These are phyloP conservation scores for Acanthochromis polyacanthus DNA, from an alignment of 2,113 vertebrate species.

Conservation along the genomic window DNA sequence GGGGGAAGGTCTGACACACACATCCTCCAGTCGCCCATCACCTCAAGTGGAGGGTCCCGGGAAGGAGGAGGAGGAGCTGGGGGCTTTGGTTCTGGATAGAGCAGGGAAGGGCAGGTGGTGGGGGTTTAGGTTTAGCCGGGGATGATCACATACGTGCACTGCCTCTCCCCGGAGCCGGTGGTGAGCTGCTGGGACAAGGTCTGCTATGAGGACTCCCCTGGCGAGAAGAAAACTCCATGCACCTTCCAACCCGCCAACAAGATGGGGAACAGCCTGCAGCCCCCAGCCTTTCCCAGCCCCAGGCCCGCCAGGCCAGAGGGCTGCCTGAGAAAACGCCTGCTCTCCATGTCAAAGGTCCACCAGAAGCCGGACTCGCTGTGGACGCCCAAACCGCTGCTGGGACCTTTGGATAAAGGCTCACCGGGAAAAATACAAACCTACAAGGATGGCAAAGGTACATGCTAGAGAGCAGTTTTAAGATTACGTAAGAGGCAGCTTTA, in stretches of 20 bases:
- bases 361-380: slow-evolving; percentile 86
- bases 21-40: slow-evolving; percentile 56
- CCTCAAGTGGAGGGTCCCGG: slow-evolving; percentile 60
- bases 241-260: slow-evolving; percentile 73
- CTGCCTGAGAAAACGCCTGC: slow-evolving; percentile 83
- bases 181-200: slow-evolving; percentile 86
- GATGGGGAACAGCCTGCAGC: slow-evolving; percentile 87
- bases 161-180: slow-evolving; percentile 84
- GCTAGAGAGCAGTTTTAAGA: neutral
- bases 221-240: slow-evolving; percentile 79
- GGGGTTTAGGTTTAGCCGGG: slow-evolving; percentile 68
- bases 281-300: slow-evolving; percentile 55
- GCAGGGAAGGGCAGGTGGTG: slow-evolving; percentile 49
- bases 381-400: slow-evolving; percentile 86
- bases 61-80: slow-evolving; percentile 67
- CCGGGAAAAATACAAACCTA: slow-evolving; percentile 51
- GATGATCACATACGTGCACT: slow-evolving; percentile 89
- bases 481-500: too few species aligned
- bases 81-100: slow-evolving; percentile 47
- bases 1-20: slow-evolving; percentile 47
- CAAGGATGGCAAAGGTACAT: slow-evolving; percentile 76
- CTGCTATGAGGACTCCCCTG: slow-evolving; percentile 83
- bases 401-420: slow-evolving; percentile 51
- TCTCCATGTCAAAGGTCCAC: slow-evolving; percentile 82
- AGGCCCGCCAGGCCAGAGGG: slow-evolving; percentile 62